phyloP scores from a whole-genome alignment of 2,888 invertebrate genomes.

The Bugula neritina region DNA sequence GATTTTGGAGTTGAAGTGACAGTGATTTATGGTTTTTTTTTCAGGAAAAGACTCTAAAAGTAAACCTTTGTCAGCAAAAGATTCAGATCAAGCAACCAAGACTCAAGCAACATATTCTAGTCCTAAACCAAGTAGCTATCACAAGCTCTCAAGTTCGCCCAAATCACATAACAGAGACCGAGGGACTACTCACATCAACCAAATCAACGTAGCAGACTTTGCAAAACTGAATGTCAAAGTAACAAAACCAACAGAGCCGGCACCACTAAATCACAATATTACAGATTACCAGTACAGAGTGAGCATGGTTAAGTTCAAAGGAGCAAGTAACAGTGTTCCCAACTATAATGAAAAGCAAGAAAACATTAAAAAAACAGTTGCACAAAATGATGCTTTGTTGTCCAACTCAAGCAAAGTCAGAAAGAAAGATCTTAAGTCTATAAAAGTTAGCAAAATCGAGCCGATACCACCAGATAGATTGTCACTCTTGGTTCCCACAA shows the following conservation, averaged over 20 bases:
- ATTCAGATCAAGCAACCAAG: too few relatives aligned
- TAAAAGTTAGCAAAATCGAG: slow-evolving; percentile 14
- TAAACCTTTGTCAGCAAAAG: too few relatives aligned
- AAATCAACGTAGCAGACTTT: slow-evolving; percentile 22
- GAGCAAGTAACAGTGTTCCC: slow-evolving; percentile 21
- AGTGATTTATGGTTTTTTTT: too few relatives aligned
- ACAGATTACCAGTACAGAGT: slow-evolving; percentile 19
- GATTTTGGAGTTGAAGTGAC: too few relatives aligned
- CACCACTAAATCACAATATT: neutral
- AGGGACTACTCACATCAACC: slow-evolving; percentile 4
- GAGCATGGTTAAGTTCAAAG: slow-evolving; percentile 6
- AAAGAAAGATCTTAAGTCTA: neutral
- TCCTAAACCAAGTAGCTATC: neutral
- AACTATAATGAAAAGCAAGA: slow-evolving; percentile 23
- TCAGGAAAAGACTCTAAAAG: too few relatives aligned
- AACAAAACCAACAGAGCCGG: neutral
- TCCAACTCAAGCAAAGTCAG: neutral
- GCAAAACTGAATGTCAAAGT: slow-evolving; percentile 4
- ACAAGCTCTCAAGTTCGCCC: neutral
- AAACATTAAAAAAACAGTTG: slow-evolving; percentile 13
- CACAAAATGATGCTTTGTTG: slow-evolving; percentile 21
- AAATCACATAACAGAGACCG: neutral
- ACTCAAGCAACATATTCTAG: neutral
- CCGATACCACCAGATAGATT: neutral
- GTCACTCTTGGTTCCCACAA: neutral